Percentiles rank a stretch among this genome's conserved stretches.
Conservation (phyloP, 35 echinoderm and acorn worm genomes). For the Apostichopus japonicus region DNA sequence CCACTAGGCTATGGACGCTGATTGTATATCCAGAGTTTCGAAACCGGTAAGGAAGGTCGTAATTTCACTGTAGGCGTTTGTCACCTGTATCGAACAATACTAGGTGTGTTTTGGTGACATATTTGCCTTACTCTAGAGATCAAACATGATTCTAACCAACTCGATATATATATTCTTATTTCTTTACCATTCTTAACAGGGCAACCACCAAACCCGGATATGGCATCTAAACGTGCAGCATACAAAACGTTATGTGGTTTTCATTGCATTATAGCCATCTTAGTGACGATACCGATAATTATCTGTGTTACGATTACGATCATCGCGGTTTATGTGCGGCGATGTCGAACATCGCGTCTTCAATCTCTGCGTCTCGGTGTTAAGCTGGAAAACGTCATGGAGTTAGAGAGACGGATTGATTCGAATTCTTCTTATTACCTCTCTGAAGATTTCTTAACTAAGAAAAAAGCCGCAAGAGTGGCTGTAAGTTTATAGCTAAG, state of each 20-base stretch:
- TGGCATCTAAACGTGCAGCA: neutral
- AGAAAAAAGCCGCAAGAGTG: constrained; percentile 16
- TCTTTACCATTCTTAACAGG: neutral
- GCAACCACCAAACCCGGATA: neutral
- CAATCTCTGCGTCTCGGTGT: neutral
- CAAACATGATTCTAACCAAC: no score
- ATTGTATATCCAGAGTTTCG: no score
- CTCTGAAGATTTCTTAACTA: constrained; percentile 37
- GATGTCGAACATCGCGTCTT: neutral
- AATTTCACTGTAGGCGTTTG: no score
- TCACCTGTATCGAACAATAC: no score
- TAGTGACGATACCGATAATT: neutral
- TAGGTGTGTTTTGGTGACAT: no score
- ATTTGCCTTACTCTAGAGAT: no score
- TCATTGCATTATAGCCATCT: neutral
- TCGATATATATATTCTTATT: no score
- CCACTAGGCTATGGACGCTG: no score
- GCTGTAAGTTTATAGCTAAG: constrained; percentile 2
- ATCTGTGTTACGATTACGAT: neutral
- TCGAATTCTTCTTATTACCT: constrained; percentile 37
- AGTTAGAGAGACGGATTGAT: constrained; percentile 12
- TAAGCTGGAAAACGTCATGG: neutral
- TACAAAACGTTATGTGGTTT: neutral
- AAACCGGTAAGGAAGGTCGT: no score
- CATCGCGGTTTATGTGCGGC: neutral